These are phyloP conservation scores for Leptobrachium leishanense DNA, from an alignment of 2,113 vertebrate genomes.

Conservation along the genomic window DNA sequence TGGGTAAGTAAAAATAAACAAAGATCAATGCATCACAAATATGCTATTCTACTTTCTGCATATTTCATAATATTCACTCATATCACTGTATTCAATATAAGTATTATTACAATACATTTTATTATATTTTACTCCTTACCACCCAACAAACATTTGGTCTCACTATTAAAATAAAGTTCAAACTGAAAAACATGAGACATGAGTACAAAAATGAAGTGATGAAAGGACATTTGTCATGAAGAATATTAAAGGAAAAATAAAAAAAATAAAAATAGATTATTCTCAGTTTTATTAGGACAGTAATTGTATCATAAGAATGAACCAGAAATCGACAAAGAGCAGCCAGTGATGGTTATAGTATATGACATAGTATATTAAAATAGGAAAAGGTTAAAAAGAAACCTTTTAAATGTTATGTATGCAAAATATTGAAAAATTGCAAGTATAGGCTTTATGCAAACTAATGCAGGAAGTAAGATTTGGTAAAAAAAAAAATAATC, in stretches of 20 bases:
- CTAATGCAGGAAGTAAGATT: neutral
- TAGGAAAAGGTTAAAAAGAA: neutral
- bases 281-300: neutral
- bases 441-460: slow-evolving; percentile 8
- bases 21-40: too few relatives aligned
- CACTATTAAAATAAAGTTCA: too few relatives aligned
- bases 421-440: slow-evolving; percentile 3
- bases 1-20: too few relatives aligned
- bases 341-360: neutral
- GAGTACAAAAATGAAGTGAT: neutral
- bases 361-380: neutral
- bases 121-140: too few relatives aligned
- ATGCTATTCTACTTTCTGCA: too few relatives aligned
- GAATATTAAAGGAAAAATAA: neutral
- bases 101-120: too few relatives aligned
- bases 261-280: neutral
- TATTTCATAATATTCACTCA: too few relatives aligned
- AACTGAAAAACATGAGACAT: neutral
- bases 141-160: too few relatives aligned
- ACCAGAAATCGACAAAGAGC: neutral
- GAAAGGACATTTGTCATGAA: neutral
- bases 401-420: neutral
- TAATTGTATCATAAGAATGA: neutral
- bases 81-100: too few relatives aligned
- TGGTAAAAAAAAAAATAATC: neutral